These are phyloP conservation scores for Eugnorisma glareosa DNA, from an alignment of 2,888 invertebrate genomes.

Conservation along the genomic window DNA sequence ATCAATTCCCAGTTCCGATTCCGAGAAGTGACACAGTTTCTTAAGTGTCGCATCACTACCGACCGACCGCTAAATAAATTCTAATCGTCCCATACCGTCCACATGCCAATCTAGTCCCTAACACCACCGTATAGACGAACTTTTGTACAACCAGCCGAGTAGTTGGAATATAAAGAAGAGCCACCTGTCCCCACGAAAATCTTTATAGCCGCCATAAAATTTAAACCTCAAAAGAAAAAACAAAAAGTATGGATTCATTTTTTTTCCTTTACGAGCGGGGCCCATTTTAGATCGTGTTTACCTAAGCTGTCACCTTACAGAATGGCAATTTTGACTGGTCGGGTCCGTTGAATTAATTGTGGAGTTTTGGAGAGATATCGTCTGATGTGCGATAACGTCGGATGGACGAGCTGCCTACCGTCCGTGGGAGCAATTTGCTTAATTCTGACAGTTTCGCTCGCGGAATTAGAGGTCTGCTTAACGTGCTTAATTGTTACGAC, in stretches of 20 bases:
- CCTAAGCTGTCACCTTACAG: constrained; percentile 90
- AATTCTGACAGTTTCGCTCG: constrained; percentile 80
- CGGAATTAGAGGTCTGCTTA: constrained; percentile 75
- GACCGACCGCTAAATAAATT: constrained; percentile 89
- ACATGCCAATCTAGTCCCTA: constrained; percentile 87
- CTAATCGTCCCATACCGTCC: constrained; percentile 78
- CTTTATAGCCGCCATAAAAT: constrained; percentile 90
- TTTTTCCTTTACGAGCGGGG: constrained; percentile 85
- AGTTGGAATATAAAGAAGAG: constrained; percentile 89
- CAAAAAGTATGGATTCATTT: constrained; percentile 83
- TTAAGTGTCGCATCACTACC: constrained; percentile 90
- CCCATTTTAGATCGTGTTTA: constrained; percentile 90
- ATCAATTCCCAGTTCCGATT: constrained; percentile 90
- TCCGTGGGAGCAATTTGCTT: constrained; percentile 82
- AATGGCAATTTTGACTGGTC: constrained; percentile 89
- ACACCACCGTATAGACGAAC: constrained; percentile 78
- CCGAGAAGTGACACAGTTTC: constrained; percentile 90
- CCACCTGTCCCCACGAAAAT: constrained; percentile 90
- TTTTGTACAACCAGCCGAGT: constrained; percentile 79
- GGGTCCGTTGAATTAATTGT: constrained; percentile 88
- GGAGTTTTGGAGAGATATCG: constrained; percentile 87
- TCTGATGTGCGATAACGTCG: constrained; percentile 85
- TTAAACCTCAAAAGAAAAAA: constrained; percentile 89
- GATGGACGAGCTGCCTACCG: constrained; percentile 80
- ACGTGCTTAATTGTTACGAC: constrained; percentile 81